Conservation (phyloP, 2,888 invertebrate genomes). For the Matsumyia berberina region DNA sequence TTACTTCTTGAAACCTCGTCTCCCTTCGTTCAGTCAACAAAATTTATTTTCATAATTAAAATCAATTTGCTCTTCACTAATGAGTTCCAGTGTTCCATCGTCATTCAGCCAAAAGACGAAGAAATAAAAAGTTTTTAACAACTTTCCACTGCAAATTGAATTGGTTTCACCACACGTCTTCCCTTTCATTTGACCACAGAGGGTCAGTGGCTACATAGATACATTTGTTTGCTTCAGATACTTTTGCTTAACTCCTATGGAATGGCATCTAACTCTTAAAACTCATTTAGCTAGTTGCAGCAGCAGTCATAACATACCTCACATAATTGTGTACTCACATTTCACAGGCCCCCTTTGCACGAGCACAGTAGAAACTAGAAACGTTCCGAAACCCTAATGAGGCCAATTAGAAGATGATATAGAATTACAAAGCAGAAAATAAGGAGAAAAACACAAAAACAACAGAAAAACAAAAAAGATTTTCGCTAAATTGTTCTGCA, state of each 20-base stretch:
- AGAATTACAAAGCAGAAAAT: conserved; percentile 66
- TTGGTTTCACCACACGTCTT: conserved; percentile 19
- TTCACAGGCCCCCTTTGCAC: background rate
- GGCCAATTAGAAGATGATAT: conserved; percentile 74
- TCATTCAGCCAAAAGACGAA: background rate
- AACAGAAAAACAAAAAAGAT: conserved; percentile 29
- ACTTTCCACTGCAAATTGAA: conserved; percentile 21
- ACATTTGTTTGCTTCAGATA: conserved; percentile 19
- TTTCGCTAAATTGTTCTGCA: conserved; percentile 18
- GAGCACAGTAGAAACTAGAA: conserved; percentile 14
- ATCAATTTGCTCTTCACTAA: conserved; percentile 30
- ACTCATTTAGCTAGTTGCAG: conserved; percentile 1
- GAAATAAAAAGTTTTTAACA: background rate
- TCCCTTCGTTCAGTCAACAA: too few species aligned
- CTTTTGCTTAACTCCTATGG: conserved; percentile 2
- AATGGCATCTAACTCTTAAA: background rate
- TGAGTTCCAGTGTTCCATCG: conserved; percentile 2
- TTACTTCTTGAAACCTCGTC: too few species aligned
- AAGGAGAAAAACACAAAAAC: background rate
- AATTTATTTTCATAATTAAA: conserved; percentile 8
- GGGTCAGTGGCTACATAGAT: conserved; percentile 17
- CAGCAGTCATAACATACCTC: conserved; percentile 13
- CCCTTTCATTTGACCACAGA: background rate
- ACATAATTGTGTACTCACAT: conserved; percentile 42
- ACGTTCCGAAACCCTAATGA: conserved; percentile 70